Evolutionary conservation across 2,797 vertebrate species (phyloP), one percentile per base, ranked within the genome.

Genomic region (Typhlichthys subterraneus): DNA sequence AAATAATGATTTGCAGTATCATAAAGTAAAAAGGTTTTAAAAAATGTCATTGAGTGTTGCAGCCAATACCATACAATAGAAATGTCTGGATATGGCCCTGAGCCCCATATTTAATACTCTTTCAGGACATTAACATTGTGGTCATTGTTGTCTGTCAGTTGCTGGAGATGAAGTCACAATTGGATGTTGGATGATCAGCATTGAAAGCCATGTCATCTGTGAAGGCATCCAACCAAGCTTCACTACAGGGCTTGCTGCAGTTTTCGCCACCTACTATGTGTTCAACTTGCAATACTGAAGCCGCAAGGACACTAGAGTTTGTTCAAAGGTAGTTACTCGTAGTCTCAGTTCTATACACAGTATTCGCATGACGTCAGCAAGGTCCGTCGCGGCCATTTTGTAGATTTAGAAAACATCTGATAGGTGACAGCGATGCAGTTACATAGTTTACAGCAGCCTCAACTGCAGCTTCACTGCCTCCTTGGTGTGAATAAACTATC

Each of bases 371-470:
- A 23, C 0, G 23, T 23, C 23, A 23, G 3, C 23, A 23, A 23
- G 23, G 23, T 23, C 23, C 23, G 23, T 23, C 3, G 3, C 3
- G 23, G 3, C 23, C 23, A 23, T 4, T 23, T 23, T 23, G 23
- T 23, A 23, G 23, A 23, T 23, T 23, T 4, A 23, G 23, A 23
- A 23, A 23, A 23, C 3, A 23, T 4, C 23, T 23, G 3, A 45
- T 51, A 33, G 58, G 67, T 23, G 52, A 38, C 38, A 53, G 2
- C 19, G 62, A 53, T 48, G 55, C 29, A 64, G 59, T 23, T 23
- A 23, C 23, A 23, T 23, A 23, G 23, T 23, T 23, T 23, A 23
- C 23, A 23, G 23, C 23, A 23, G 23, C 23, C 23, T 23, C 23
- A 23, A 23, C 23, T 23, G 23, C 23, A 23, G 23, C 23, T 23